A percentile compares a stretch with the other conserved stretches of the same genome.
phyloP scores from a whole-genome alignment of 2,797 vertebrate species.

The Mareca strepera region DNA sequence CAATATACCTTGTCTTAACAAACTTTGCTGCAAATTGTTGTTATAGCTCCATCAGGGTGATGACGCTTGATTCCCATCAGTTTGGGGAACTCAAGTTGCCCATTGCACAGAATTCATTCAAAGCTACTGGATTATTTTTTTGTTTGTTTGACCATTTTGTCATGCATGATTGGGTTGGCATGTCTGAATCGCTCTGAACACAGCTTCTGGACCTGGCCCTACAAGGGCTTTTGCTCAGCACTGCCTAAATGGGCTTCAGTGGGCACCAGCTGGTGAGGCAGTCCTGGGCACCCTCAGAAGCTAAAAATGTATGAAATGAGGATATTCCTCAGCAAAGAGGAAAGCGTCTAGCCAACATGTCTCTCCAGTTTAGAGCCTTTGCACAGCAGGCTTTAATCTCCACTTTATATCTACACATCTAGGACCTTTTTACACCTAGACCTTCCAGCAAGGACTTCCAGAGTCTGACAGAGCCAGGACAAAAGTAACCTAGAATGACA shows the following conservation, averaged over 20 bases:
- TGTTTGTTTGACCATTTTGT: not conserved
- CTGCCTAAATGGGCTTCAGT: not conserved
- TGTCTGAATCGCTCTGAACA: not conserved
- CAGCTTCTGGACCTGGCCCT: not conserved
- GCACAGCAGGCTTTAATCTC: not conserved
- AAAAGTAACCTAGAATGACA: not conserved
- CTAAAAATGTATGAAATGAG: not conserved
- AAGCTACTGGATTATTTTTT: not conserved
- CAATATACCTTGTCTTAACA: not conserved
- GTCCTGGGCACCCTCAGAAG: not conserved
- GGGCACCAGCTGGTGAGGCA: not conserved
- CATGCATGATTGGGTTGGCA: not conserved
- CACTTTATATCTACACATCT: not conserved
- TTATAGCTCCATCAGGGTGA: not conserved
- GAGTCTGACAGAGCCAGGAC: not conserved
- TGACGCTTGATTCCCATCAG: not conserved
- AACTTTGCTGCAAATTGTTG: not conserved
- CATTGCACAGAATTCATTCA: not conserved
- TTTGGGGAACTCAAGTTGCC: not conserved
- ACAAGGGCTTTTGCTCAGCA: not conserved
- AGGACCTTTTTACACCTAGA: not conserved
- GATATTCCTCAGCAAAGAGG: not conserved
- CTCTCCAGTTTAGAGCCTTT: not conserved
- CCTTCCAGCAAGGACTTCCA: not conserved
- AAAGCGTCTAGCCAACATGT: not conserved